Conservation (phyloP, 2,888 invertebrate genomes). For the Drosophila recens region DNA sequence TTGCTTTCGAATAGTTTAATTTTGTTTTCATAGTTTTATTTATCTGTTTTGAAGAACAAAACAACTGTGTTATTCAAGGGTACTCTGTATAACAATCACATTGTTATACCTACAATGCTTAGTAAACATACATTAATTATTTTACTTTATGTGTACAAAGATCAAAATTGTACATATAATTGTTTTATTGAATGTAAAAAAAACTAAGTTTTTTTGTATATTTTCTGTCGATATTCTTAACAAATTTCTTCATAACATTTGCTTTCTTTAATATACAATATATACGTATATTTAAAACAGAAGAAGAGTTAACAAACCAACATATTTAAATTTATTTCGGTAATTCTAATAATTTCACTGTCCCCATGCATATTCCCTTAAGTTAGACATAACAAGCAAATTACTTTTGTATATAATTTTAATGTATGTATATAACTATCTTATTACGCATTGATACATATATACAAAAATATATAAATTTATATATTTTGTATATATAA, state of each 20-base stretch:
- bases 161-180: constrained; percentile 30
- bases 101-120: constrained; percentile 26
- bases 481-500: constrained; percentile 12
- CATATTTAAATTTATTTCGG: constrained; percentile 7
- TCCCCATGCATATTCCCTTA: constrained; percentile 30
- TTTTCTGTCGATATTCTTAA: constrained; percentile 15
- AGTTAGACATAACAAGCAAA: constrained; percentile 24
- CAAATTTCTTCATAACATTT: constrained; percentile 60
- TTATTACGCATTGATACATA: constrained; percentile 27
- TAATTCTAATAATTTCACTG: constrained; percentile 23
- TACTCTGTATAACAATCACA: constrained; percentile 30
- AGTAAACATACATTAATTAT: constrained; percentile 26
- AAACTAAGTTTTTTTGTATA: constrained; percentile 17
- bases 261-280: constrained; percentile 46
- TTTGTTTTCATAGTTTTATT: constrained; percentile 4
- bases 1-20: constrained; percentile 5
- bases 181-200: constrained; percentile 18
- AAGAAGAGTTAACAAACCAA: constrained; percentile 12
- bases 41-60: constrained; percentile 3
- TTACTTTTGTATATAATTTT: constrained; percentile 59
- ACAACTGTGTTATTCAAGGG: constrained; percentile 52
- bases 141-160: constrained; percentile 28
- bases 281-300: constrained; percentile 2
- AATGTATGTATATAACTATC: constrained; percentile 44
- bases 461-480: not conserved